phyloP scores from a whole-genome alignment of 2,888 invertebrate species.

The Aphodius granarius region DNA sequence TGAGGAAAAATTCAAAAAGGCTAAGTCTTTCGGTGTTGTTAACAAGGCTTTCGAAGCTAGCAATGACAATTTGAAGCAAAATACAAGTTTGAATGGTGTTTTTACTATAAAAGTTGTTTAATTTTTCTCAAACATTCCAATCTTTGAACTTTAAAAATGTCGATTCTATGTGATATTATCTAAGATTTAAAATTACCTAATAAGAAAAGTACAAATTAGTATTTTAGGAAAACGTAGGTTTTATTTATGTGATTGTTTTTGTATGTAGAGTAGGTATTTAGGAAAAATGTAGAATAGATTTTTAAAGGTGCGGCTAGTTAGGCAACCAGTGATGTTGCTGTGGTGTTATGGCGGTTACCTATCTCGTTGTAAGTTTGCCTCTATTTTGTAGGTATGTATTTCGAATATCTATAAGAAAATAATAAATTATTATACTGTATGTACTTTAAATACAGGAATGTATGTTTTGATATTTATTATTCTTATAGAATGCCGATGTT shows the following conservation, averaged over 20 bases:
- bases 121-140: background rate
- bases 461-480: background rate
- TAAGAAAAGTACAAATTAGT: background rate
- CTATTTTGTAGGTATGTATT: background rate
- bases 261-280: too few species aligned
- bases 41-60: conserved; percentile 19
- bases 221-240: background rate
- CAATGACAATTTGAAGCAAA: conserved; percentile 5
- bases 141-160: background rate
- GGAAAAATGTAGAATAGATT: background rate
- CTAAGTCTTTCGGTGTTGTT: conserved; percentile 33
- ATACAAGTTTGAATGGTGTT: background rate
- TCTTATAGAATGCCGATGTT: background rate
- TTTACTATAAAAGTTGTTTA: background rate
- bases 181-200: background rate
- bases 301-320: background rate
- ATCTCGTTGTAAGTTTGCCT: background rate
- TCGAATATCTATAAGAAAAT: background rate
- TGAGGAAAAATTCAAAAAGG: conserved; percentile 61
- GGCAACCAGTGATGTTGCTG: background rate
- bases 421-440: background rate
- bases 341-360: background rate
- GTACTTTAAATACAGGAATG: background rate
- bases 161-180: background rate
- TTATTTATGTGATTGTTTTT: background rate